Base-by-base conservation (phyloP, 1,140 invertebrate genomes). In the Drosophila parabipectinata region DNA sequence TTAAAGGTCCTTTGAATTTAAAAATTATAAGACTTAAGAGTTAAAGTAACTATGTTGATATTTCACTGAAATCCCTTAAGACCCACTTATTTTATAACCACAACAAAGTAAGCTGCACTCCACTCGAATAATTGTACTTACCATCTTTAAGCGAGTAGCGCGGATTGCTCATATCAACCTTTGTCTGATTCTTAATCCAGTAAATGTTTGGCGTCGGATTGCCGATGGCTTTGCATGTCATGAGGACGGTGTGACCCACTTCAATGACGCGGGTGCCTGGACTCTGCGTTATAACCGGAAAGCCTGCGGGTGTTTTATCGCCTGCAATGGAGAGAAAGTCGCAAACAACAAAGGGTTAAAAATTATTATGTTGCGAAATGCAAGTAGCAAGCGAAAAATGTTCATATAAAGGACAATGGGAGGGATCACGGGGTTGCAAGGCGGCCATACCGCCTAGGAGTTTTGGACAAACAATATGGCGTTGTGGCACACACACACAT, bases 151-250 rank as follows among this genome's bases (percentile, higher is more conserved):
- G 94, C 24, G 95, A 95, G 92, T 98, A 98, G 84, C 98, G 94
- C 0, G 96, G 95, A 93, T 98, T 97, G 59, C 94, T 95, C 78
- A 97, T 94, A 91, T 98, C 96, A 58, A 99, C 94, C 30, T 98
- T 98, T 80, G 98, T 93, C 90, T 95, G 95, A 93, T 99, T 97
- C 90, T 97, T 96, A 55, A 99, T 94, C 98, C 98, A 99, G 52
- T 96, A 95, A 68, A 99, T 97, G 84, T 94, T 95, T 1, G 98
- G 97, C 7, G 95, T 90, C 3, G 98, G 98, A 81, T 94, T 96
- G 34, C 98, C 98, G 15, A 94, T 94, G 12, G 97, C 98, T 57
- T 95, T 94, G 92, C 98, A 99, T 14, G 95, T 94, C 61, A 99
- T 94, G 5, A 97, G 94, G 0, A 98, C 96, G 21, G 95, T 97